Base-by-base conservation (phyloP, 2,888 invertebrate species). In the Dicyrtomina minuta region DNA sequence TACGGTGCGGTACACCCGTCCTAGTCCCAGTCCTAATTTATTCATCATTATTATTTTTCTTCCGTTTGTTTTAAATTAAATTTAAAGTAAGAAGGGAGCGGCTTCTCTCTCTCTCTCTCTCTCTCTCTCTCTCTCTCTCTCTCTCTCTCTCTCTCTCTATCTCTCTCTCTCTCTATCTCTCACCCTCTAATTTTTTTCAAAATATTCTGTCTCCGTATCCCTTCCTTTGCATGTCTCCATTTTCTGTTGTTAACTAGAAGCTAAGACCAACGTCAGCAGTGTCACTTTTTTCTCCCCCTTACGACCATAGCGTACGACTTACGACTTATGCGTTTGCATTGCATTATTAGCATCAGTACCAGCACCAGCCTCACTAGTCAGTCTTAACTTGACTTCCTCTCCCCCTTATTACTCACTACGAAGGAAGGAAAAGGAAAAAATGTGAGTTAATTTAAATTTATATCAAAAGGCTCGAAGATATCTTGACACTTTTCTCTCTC, bases 61-160 rank as follows among this genome's bases (percentile, higher is more conserved):
- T 66, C 66, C 66, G 66, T 66, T 66, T 66, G 66, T 66, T 66
- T 66, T 66, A 66, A 66, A 66, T 66, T 66, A 66, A 66, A 66
- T 59, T 64, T 64, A 64, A 64, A 39, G 8, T 8, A 33, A 33
- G 33, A 33, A 51, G 51, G 53, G 64, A 60, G 60, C 43, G 60
- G 60, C 60, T 20, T 43, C 24, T 39, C 53, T 53, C 53, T 12
- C 24, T 55, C 10, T 33, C 41, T 41, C 41, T 33, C n/a, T 58
- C 27, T 27, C 58, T 27, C 27, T 27, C 33, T 27, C 15, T 27
- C 6, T 53, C 53, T 56, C 27, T 15, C 33, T 17, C 15, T 5
- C 15, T 22, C 26, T 56, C 56, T 56, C 2, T 15, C 22, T 55
- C n/a, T n/a, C n/a, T n/a, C n/a, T n/a, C n/a, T n/a, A n/a, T n/a